Conservation (phyloP, 2,888 invertebrate species). For the Sceliomorpha sp. region DNA sequence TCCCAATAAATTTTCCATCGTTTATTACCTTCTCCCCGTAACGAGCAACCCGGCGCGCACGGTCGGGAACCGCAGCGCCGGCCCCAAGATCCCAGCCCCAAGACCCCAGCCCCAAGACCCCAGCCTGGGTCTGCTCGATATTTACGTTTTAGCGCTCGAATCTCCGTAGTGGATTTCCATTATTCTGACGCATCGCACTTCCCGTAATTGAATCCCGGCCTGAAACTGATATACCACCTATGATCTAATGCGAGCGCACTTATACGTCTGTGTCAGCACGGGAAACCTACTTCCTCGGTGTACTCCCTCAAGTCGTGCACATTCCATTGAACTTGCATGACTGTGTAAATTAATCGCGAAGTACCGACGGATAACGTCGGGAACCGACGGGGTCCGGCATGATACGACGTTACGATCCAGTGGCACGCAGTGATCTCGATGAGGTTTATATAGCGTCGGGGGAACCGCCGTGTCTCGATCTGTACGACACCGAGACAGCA, state of each 20-base stretch:
- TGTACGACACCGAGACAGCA: slow-evolving; percentile 22
- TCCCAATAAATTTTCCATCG: too few species aligned
- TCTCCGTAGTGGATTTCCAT: slow-evolving; percentile 3
- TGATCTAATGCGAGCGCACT: slow-evolving; percentile 20
- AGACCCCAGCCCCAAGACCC: too few species aligned
- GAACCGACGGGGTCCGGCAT: slow-evolving; percentile 28
- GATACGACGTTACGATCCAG: slow-evolving; percentile 22
- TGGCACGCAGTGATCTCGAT: slow-evolving; percentile 30
- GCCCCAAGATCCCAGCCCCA: too few species aligned
- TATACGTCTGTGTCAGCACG: slow-evolving; percentile 22
- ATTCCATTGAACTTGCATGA: slow-evolving; percentile 47
- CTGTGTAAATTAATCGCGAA: slow-evolving; percentile 44
- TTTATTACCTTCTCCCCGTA: too few species aligned
- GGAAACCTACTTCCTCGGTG: slow-evolving; percentile 23
- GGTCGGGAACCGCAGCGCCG: too few species aligned
- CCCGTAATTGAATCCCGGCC: slow-evolving; percentile 22
- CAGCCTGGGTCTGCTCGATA: too few species aligned
- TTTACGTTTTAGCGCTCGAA: slow-evolving; percentile 7
- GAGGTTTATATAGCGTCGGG: slow-evolving; percentile 43
- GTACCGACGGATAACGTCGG: slow-evolving; percentile 27
- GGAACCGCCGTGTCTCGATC: slow-evolving; percentile 15
- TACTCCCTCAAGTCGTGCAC: slow-evolving; percentile 25
- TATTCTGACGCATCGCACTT: slow-evolving; percentile 10
- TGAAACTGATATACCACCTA: slow-evolving; percentile 18
- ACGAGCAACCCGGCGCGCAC: too few species aligned